Base-by-base conservation (phyloP, 2,888 invertebrate species). In the Nymphalis c-album region DNA sequence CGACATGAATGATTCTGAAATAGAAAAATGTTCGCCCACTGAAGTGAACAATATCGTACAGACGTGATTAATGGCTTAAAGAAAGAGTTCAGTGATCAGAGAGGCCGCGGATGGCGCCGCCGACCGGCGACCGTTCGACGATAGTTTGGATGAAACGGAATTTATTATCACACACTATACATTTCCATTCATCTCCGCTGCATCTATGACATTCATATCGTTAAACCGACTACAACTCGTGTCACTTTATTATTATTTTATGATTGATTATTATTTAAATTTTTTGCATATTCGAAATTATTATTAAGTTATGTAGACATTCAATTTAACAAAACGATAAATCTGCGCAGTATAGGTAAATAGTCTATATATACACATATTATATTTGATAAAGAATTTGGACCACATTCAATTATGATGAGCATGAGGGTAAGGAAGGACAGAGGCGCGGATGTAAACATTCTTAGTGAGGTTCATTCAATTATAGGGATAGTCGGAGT, bases 401-500 rank as follows among this genome's bases (percentile, higher is more conserved):
- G 26, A 26, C 13, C 26, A 16, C n/a, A 22, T 22, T 22, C 22
- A 60, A 53, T 53, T 35, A 53, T 62, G 69, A 65, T 55, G 58
- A 46, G 63, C 62, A 26, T 63, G 82, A 77, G 58, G 67, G 58
- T 62, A 62, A 57, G 18, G 57, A 57, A 57, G 60, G 63, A 35
- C 20, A 57, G 75, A 77, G 79, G 75, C 77, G 75, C 82, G 83
- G 82, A 85, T 85, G 85, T 87, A 85, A 85, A 86, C 83, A 86
- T 83, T 84, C 84, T 85, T 86, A 82, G 85, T 81, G 80, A 82
- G 83, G 82, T 86, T 88, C 88, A 89, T 89, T 90, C 86, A 89
- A 89, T 90, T 87, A 87, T 74, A 80, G 80, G 85, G 85, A 84
- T 79, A 79, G 77, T 80, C 77, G 81, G 78, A 86, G 87, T 84